Evolutionary conservation across 2,797 vertebrate species (phyloP).

Genomic region (Clarias platycephalus): DNA sequence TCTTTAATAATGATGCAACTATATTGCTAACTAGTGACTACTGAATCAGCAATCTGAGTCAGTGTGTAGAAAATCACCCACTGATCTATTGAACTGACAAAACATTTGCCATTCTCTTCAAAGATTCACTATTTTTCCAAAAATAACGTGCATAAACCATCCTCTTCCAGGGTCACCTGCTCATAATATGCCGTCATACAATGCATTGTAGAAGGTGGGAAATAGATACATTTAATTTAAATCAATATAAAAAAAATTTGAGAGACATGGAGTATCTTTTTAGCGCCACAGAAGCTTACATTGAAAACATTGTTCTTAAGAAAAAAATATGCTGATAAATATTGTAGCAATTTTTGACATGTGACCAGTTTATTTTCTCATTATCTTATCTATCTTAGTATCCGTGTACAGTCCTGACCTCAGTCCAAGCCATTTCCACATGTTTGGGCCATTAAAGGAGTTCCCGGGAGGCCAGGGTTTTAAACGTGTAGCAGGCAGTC

Average conservation of each 20-base stretch:
- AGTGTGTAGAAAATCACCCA: background rate
- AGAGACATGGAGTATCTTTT: background rate
- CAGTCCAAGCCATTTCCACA: too few relatives aligned
- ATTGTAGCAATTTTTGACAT: background rate
- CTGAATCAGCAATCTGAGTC: background rate
- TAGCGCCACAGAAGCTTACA: background rate
- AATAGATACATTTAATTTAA: background rate
- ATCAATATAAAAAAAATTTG: background rate
- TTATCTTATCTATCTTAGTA: too few relatives aligned
- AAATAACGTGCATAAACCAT: background rate
- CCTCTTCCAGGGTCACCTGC: background rate
- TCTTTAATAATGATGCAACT: background rate
- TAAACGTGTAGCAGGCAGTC: too few relatives aligned
- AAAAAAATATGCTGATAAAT: background rate
- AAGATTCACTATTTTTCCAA: background rate
- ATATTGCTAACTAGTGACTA: background rate
- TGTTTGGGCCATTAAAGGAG: too few relatives aligned
- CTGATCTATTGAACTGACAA: background rate
- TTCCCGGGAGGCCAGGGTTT: too few relatives aligned
- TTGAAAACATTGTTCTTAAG: background rate
- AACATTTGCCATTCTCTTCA: background rate
- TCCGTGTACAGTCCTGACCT: too few relatives aligned
- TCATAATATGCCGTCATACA: background rate
- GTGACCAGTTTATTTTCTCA: too few relatives aligned
- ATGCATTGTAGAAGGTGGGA: background rate